Percentiles rank a stretch among this genome's conserved stretches.
Conservation (phyloP, 2,888 invertebrate species). For the Slavum lentiscoides region DNA sequence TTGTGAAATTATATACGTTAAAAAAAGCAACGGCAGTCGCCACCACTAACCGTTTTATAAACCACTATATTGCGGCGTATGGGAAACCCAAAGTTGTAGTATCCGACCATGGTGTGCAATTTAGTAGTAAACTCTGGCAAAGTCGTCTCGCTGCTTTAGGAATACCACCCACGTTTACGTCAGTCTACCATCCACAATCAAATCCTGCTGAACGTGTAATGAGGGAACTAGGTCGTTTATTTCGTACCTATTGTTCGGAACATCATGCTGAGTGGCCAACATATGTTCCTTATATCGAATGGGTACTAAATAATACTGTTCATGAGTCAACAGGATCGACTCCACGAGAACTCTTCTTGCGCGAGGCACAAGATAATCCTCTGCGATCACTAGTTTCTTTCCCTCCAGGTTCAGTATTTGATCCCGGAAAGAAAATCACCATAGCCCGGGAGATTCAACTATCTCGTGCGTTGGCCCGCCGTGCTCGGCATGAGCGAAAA, state of each 20-base stretch:
- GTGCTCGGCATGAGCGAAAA: neutral
- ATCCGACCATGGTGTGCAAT: neutral
- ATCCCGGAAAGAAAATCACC: neutral
- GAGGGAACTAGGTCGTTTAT: neutral
- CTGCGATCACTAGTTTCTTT: neutral
- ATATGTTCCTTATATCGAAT: neutral
- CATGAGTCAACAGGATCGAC: neutral
- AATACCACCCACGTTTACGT: too few relatives aligned
- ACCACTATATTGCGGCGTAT: neutral
- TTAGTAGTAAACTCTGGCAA: neutral
- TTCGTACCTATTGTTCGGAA: neutral
- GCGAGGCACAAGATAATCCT: neutral
- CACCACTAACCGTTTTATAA: neutral
- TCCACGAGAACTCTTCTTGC: neutral
- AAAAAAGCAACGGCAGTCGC: neutral
- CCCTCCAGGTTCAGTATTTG: neutral
- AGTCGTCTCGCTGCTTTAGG: neutral
- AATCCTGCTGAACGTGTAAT: slow-evolving; percentile 1
- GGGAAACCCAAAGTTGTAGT: neutral
- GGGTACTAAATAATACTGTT: neutral
- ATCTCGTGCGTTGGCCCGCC: neutral
- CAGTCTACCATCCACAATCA: neutral
- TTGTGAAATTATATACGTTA: neutral
- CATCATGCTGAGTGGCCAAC: neutral
- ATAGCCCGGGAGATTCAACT: neutral